Evolutionary conservation across 2,797 vertebrate species (phyloP).

Genomic region (Gambusia yucatana): DNA sequence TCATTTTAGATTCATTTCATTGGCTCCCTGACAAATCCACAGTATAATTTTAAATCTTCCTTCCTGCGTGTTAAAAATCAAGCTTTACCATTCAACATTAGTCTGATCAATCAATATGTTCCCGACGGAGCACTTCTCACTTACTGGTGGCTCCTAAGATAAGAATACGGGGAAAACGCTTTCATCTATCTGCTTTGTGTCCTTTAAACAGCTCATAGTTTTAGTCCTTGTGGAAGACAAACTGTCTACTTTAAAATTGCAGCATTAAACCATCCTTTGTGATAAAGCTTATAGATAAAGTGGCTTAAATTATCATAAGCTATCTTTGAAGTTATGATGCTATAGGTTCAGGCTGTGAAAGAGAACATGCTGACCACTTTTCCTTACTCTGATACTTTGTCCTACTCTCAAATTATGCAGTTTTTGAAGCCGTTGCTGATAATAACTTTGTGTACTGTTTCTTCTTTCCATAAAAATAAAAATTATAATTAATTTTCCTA

Average conservation of each 20-base stretch:
- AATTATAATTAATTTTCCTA: background rate
- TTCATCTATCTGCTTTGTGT: background rate
- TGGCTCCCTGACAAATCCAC: background rate
- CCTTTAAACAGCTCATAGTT: background rate
- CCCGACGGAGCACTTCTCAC: background rate
- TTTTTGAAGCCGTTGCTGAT: background rate
- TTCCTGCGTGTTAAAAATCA: background rate
- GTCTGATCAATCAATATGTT: background rate
- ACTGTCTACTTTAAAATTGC: background rate
- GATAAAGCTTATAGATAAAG: background rate
- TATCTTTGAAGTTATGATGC: background rate
- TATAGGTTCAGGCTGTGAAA: background rate
- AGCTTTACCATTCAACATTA: background rate
- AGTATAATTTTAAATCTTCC: background rate
- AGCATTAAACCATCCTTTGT: background rate
- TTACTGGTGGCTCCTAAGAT: background rate
- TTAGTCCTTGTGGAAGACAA: background rate
- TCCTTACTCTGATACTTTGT: background rate
- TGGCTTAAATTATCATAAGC: background rate
- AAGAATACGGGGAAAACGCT: background rate
- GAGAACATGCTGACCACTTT: background rate
- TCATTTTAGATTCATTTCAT: background rate
- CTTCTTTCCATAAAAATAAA: background rate
- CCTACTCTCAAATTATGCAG: background rate
- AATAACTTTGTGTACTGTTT: background rate